Conservation (phyloP, 92 coral and sea anemone species). For the Phymanthus crucifer region DNA sequence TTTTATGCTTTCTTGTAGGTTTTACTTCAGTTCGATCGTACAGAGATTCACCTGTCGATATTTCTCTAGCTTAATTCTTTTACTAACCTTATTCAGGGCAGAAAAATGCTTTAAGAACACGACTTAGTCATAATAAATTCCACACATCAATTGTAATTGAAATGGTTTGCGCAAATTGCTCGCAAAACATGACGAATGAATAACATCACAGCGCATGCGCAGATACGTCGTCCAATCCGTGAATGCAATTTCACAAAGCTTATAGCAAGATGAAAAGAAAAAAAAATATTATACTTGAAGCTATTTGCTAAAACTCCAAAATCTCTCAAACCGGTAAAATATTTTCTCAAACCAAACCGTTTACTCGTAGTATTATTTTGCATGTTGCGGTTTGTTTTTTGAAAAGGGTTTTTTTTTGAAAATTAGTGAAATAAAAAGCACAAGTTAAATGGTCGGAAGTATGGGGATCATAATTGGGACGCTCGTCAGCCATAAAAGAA, state of each 20-base stretch:
- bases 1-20: too few relatives aligned
- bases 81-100: too few relatives aligned
- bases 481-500: background rate
- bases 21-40: too few relatives aligned
- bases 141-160: background rate
- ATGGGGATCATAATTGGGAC: background rate
- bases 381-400: background rate
- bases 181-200: background rate
- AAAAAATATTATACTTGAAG: background rate
- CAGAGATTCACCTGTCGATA: too few relatives aligned
- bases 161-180: background rate
- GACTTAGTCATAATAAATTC: background rate
- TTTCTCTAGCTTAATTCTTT: too few relatives aligned
- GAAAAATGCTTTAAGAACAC: background rate
- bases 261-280: background rate
- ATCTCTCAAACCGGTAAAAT: background rate
- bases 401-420: background rate
- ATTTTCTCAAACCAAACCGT: background rate
- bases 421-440: background rate
- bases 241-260: background rate
- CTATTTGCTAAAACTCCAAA: background rate
- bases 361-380: background rate
- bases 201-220: background rate
- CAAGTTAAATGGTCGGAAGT: background rate
- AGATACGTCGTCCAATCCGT: background rate